phyloP scores from a whole-genome alignment of 1,140 invertebrate genomes.

The Kradibia gibbosae region DNA sequence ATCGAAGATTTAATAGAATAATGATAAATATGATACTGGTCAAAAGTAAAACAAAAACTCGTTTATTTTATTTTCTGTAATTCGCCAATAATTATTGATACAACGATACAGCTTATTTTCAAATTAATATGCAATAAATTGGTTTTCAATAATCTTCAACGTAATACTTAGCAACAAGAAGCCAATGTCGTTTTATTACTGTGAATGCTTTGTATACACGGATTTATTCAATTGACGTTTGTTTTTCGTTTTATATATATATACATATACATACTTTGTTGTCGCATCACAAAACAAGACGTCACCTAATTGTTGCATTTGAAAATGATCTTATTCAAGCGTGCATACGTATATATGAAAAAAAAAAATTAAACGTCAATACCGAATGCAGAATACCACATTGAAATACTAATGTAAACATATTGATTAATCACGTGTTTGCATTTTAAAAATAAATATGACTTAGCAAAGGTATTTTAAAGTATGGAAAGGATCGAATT shows the following conservation, averaged over 20 bases:
- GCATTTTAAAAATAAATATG: slow-evolving; percentile 18
- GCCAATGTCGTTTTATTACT: slow-evolving; percentile 4
- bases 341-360: background rate
- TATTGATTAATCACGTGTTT: background rate
- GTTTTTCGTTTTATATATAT: slow-evolving; percentile 22
- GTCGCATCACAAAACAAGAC: slow-evolving; percentile 33
- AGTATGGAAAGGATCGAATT: slow-evolving; percentile 2
- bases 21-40: background rate
- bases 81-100: background rate
- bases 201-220: background rate
- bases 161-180: background rate
- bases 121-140: background rate
- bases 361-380: too few relatives aligned
- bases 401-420: slow-evolving; percentile 3
- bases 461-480: slow-evolving; percentile 31
- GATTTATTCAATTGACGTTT: slow-evolving; percentile 44
- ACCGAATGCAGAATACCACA: too few relatives aligned
- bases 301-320: slow-evolving; percentile 37
- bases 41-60: background rate
- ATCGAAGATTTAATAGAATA: background rate
- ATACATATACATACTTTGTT: too few relatives aligned
- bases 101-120: slow-evolving; percentile 1
- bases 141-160: slow-evolving; percentile 34
- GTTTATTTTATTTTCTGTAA: background rate
- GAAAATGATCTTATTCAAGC: slow-evolving; percentile 17